Conservation (phyloP, 2,888 invertebrate genomes). For the Leucophenga maculata region DNA sequence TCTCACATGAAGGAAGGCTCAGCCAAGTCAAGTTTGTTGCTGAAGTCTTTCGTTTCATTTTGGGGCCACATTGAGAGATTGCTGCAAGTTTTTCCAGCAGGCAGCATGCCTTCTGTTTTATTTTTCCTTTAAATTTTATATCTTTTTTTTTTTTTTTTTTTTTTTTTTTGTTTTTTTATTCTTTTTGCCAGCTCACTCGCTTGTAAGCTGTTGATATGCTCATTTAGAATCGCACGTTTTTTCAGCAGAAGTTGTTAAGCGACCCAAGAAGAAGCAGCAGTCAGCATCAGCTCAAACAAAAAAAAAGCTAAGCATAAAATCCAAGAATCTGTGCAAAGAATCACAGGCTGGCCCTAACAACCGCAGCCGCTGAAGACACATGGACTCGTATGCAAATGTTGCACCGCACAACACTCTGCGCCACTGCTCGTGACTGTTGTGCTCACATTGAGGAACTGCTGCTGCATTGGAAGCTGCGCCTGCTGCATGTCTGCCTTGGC, state of each 20-base stretch:
- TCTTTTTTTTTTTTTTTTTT: slow-evolving; percentile 3
- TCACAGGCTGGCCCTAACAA: slow-evolving; percentile 16
- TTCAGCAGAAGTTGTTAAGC: slow-evolving; percentile 64
- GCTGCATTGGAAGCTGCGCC: not conserved
- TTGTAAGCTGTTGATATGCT: slow-evolving; percentile 65
- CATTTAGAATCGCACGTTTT: slow-evolving; percentile 66
- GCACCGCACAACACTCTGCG: slow-evolving; percentile 19
- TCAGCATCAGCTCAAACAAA: not conserved
- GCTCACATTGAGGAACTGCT: not conserved
- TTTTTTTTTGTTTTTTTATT: slow-evolving; percentile 27
- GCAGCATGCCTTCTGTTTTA: slow-evolving; percentile 27
- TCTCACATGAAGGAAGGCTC: slow-evolving; percentile 40
- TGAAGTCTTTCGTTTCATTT: slow-evolving; percentile 54
- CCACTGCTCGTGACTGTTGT: not conserved
- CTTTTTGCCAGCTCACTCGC: slow-evolving; percentile 31
- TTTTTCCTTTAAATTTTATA: slow-evolving; percentile 16
- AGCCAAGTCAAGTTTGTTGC: slow-evolving; percentile 44
- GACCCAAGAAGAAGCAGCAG: slow-evolving; percentile 7
- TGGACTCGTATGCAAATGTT: slow-evolving; percentile 49
- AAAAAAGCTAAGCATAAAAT: slow-evolving; percentile 2
- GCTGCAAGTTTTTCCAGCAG: slow-evolving; percentile 9
- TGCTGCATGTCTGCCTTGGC: not conserved
- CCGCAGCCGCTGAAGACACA: slow-evolving; percentile 32
- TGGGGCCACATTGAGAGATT: slow-evolving; percentile 21
- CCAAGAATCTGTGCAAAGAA: slow-evolving; percentile 14